These are phyloP conservation scores for Tetragnatha versicolor DNA, from an alignment of 1,140 invertebrate genomes.

Conservation along the genomic window DNA sequence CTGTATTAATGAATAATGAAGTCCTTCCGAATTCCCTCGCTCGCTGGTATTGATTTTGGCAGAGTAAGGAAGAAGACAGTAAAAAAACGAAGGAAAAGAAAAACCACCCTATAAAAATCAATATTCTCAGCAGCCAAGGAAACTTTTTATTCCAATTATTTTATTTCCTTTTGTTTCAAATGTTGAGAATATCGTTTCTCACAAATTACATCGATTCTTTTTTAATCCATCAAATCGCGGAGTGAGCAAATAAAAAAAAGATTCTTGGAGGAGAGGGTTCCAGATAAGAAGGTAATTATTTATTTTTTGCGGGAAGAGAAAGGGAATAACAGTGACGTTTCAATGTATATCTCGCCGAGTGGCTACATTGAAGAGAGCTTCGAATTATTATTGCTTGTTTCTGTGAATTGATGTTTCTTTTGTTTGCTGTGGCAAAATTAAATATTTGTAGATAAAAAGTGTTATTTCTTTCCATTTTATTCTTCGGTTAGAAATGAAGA, in stretches of 20 bases:
- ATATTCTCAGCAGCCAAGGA: background rate
- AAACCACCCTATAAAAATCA: no score
- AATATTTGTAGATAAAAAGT: no score
- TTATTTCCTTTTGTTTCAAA: constrained; percentile 13
- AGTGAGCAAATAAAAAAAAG: background rate
- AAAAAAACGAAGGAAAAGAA: background rate
- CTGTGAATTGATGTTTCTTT: no score
- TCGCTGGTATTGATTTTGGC: background rate
- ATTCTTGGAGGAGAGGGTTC: no score
- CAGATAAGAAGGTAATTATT: background rate
- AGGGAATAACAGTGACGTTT: no score
- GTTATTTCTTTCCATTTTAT: no score
- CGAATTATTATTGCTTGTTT: no score
- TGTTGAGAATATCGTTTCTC: background rate
- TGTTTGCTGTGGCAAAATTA: no score
- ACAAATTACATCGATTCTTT: background rate
- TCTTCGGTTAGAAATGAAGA: no score
- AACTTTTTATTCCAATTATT: background rate
- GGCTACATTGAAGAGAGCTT: no score
- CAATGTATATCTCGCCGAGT: no score
- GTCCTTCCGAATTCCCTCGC: background rate
- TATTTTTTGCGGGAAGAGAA: background rate
- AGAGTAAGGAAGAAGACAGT: background rate
- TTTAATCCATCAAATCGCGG: background rate
- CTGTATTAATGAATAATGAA: constrained; percentile 15